These are phyloP conservation scores for Pristionchus exspectatus DNA, from an alignment of 2,888 invertebrate species.

Conservation along the genomic window DNA sequence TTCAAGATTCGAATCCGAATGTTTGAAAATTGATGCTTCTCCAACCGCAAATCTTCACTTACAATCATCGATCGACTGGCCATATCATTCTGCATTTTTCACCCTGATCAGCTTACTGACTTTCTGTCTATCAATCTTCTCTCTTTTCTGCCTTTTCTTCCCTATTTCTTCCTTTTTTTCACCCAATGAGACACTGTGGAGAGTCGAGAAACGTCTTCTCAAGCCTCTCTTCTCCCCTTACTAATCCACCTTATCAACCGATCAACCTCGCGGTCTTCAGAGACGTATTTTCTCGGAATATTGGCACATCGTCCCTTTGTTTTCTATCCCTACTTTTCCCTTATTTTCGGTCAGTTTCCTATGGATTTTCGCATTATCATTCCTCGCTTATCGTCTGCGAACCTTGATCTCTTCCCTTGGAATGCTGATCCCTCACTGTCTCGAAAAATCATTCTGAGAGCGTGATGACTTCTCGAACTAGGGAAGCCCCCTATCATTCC, in stretches of 20 bases:
- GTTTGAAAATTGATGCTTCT: too few species aligned
- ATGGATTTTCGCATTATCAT: slow-evolving; percentile 16
- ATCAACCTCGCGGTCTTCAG: background rate
- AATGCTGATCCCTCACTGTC: slow-evolving; percentile 25
- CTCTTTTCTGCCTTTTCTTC: background rate
- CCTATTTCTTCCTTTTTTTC: background rate
- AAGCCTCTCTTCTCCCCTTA: background rate
- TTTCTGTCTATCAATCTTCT: background rate
- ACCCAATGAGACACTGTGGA: background rate
- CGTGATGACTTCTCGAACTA: background rate
- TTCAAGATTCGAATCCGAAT: too few species aligned
- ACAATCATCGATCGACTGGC: background rate
- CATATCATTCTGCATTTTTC: background rate
- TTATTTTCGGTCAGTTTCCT: background rate
- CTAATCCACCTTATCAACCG: background rate
- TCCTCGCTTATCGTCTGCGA: slow-evolving; percentile 3
- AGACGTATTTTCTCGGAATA: slow-evolving; percentile 5
- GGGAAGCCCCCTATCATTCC: background rate
- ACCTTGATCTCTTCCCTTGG: background rate
- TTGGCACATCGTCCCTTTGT: background rate
- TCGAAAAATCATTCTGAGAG: slow-evolving; percentile 37
- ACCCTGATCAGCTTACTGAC: background rate
- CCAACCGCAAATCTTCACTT: background rate
- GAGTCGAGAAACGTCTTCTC: background rate
- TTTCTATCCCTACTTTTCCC: background rate